A percentile compares a stretch with the other conserved stretches of the same genome.
These are phyloP conservation scores for Helicolenus hilgendorfi DNA, from an alignment of 2,797 vertebrate genomes.

Conservation along the genomic window DNA sequence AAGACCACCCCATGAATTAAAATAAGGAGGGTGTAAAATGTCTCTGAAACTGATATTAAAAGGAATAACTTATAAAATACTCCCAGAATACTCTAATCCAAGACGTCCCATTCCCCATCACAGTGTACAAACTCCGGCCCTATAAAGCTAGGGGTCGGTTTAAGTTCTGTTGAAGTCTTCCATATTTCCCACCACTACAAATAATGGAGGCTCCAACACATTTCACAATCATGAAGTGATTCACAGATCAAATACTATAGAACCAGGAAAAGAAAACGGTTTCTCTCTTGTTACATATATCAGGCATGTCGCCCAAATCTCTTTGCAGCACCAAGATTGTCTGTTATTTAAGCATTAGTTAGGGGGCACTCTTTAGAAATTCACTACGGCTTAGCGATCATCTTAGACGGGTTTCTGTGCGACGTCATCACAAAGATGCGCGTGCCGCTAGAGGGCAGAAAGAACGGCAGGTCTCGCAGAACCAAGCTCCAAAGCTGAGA, in stretches of 20 bases:
- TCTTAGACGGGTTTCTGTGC: neutral
- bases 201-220: conserved; percentile 59
- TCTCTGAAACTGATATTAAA: conserved; percentile 28
- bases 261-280: conserved; percentile 36
- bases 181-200: conserved; percentile 43
- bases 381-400: neutral
- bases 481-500: too few relatives aligned
- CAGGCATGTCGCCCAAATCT: conserved; percentile 31
- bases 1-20: neutral
- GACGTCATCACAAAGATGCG: too few relatives aligned
- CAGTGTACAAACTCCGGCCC: conserved; percentile 59
- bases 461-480: too few relatives aligned
- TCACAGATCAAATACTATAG: conserved; percentile 71
- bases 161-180: conserved; percentile 22
- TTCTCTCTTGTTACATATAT: neutral
- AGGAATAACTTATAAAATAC: conserved; percentile 40
- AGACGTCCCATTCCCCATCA: conserved; percentile 21
- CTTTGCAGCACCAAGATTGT: conserved; percentile 60
- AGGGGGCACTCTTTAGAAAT: neutral
- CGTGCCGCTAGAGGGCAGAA: too few relatives aligned
- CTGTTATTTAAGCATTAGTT: conserved; percentile 47
- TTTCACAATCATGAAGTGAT: conserved; percentile 67
- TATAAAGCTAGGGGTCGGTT: conserved; percentile 87
- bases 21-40: conserved; percentile 4
- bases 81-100: conserved; percentile 45